Evolutionary conservation across 2,888 invertebrate species (phyloP).

Genomic region (Osedax frankpressi): DNA sequence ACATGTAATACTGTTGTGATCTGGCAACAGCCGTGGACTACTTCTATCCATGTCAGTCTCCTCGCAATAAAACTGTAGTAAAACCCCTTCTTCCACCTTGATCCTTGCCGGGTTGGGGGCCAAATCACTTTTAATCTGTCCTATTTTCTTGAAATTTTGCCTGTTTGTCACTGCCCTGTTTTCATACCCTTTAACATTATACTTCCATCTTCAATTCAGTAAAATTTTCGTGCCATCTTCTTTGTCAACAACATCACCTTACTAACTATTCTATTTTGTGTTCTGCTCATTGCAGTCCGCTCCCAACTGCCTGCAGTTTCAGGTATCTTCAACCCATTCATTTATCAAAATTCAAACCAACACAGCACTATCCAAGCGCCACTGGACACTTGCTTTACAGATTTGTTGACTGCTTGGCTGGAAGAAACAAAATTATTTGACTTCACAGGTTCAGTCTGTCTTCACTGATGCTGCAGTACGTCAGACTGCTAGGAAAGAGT

Average conservation of each 20-base stretch:
- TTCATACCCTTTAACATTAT: background rate
- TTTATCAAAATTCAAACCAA: background rate
- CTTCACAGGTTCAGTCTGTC: constrained; percentile 3
- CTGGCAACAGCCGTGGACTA: background rate
- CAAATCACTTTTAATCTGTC: background rate
- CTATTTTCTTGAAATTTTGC: background rate
- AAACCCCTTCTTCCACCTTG: background rate
- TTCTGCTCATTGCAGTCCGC: background rate
- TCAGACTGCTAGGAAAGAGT: background rate
- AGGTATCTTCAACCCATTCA: background rate
- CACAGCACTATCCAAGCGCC: background rate
- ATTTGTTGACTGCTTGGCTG: background rate
- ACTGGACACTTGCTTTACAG: constrained; percentile 2
- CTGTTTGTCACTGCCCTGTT: background rate
- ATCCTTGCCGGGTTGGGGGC: background rate
- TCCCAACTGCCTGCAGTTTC: background rate
- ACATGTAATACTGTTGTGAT: constrained; percentile 9
- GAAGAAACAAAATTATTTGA: background rate
- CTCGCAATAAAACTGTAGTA: background rate
- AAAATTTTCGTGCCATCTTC: background rate
- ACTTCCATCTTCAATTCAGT: background rate
- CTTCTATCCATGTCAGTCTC: background rate
- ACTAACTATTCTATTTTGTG: background rate
- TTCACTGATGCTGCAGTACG: background rate
- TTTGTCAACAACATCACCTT: background rate